Evolutionary conservation across 2,888 invertebrate species (phyloP).

Genomic region (Drosophila fulvimacula): DNA sequence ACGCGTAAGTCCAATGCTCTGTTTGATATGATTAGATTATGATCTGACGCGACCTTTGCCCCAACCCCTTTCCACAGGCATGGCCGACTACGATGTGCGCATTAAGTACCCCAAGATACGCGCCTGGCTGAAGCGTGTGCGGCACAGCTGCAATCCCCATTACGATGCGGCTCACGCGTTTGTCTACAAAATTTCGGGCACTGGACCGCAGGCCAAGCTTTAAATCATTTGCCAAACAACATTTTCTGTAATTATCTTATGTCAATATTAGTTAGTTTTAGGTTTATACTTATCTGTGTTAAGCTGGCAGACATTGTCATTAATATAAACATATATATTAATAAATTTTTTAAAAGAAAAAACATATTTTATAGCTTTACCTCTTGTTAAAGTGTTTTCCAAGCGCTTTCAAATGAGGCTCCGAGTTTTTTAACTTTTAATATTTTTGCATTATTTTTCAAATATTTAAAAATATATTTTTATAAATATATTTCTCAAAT

Average conservation of each 20-base stretch:
- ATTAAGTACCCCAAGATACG: slow-evolving; percentile 87
- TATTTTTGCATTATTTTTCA: background rate
- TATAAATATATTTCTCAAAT: too few species aligned
- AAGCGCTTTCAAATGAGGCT: background rate
- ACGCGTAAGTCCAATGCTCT: slow-evolving; percentile 86
- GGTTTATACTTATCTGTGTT: slow-evolving; percentile 12
- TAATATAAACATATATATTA: slow-evolving; percentile 2
- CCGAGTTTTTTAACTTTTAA: background rate
- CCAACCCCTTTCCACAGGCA: slow-evolving; percentile 85
- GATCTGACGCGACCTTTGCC: background rate
- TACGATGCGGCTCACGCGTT: slow-evolving; percentile 88
- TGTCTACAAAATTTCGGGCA: slow-evolving; percentile 86
- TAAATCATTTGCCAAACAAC: slow-evolving; percentile 34
- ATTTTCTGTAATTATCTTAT: background rate
- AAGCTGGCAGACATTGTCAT: slow-evolving; percentile 17
- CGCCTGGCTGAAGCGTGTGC: slow-evolving; percentile 89
- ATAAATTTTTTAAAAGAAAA: background rate
- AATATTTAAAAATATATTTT: background rate
- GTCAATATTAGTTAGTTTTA: slow-evolving; percentile 6
- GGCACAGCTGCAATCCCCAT: slow-evolving; percentile 87
- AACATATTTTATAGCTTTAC: background rate
- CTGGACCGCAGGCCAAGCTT: slow-evolving; percentile 80
- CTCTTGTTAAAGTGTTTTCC: background rate
- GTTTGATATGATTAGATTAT: background rate
- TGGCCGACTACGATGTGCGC: slow-evolving; percentile 89